phyloP scores from a whole-genome alignment of 2,113 vertebrate genomes.

The Sander vitreus region DNA sequence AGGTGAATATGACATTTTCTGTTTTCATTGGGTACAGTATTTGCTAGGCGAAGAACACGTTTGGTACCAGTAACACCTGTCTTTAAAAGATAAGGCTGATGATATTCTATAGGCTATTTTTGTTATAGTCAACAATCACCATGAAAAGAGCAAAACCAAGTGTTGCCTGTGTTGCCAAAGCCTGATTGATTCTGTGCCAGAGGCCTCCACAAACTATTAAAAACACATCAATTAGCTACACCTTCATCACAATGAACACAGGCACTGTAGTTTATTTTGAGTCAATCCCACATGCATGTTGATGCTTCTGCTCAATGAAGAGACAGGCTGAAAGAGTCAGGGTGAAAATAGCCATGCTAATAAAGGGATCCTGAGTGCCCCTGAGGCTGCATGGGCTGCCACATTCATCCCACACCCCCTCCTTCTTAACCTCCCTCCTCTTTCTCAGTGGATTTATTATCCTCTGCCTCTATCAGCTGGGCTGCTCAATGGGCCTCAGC shows the following conservation, averaged over 20 bases:
- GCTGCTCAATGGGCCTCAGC: conserved; percentile 63
- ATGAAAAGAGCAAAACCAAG: background rate
- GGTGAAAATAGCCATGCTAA: conserved; percentile 68
- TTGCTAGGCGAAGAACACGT: background rate
- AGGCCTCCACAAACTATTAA: background rate
- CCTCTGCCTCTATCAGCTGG: conserved; percentile 60
- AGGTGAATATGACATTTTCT: background rate
- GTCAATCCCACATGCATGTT: conserved; percentile 1
- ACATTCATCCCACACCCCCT: conserved; percentile 55
- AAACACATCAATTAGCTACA: background rate
- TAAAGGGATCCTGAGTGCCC: conserved; percentile 73
- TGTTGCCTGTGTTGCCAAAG: background rate
- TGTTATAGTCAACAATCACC: background rate
- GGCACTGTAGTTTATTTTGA: background rate
- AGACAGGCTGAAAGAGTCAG: conserved; percentile 43
- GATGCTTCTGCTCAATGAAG: conserved; percentile 42
- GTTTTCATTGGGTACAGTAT: background rate
- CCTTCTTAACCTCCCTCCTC: conserved; percentile 35
- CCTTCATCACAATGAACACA: background rate
- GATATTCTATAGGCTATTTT: background rate
- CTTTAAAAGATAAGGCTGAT: background rate
- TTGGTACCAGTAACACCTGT: background rate
- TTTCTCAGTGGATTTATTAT: conserved; percentile 73
- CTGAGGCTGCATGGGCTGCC: conserved; percentile 63
- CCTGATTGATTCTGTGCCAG: background rate